Evolutionary conservation across 2,797 vertebrate genomes (phyloP).

Genomic region (Poecilia picta): DNA sequence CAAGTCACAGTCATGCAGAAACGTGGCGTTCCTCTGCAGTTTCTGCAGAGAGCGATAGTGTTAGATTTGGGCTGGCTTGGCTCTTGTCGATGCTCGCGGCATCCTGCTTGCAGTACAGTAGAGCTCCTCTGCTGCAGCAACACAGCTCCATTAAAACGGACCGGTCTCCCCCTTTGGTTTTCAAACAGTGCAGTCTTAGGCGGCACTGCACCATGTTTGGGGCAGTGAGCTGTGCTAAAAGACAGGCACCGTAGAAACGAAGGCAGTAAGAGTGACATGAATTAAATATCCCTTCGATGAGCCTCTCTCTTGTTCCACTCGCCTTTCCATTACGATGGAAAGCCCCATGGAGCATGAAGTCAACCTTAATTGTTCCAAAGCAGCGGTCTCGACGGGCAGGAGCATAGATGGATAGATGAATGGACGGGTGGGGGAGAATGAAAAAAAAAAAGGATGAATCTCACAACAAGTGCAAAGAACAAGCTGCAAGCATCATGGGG

Average conservation of each 20-base stretch:
- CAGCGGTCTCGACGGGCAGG: constrained; percentile 38
- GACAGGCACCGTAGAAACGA: constrained; percentile 71
- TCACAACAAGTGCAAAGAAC: constrained; percentile 52
- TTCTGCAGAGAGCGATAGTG: constrained; percentile 61
- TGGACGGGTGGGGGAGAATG: constrained; percentile 9
- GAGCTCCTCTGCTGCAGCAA: constrained; percentile 48
- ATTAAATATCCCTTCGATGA: constrained; percentile 80
- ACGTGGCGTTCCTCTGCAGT: constrained; percentile 42
- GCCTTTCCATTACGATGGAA: constrained; percentile 74
- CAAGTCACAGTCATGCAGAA: constrained; percentile 39
- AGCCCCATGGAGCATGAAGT: constrained; percentile 67
- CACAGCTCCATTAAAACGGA: constrained; percentile 63
- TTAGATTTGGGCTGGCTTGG: constrained; percentile 48
- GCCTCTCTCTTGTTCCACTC: constrained; percentile 68
- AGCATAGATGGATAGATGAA: constrained; percentile 50
- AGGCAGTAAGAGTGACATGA: constrained; percentile 74
- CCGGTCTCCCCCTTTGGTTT: constrained; percentile 28
- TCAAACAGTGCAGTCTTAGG: constrained; percentile 42
- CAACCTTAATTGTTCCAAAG: constrained; percentile 77
- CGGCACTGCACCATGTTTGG: constrained; percentile 66
- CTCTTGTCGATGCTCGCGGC: constrained; percentile 23
- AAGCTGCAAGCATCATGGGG: constrained; percentile 51
- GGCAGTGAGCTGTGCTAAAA: constrained; percentile 79
- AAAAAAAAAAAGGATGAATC: constrained; percentile 22
- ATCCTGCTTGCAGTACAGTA: constrained; percentile 23